A percentile compares a stretch with the other conserved stretches of the same genome.
phyloP scores from a whole-genome alignment of 2,113 vertebrate genomes.

The Xiphias gladius region DNA sequence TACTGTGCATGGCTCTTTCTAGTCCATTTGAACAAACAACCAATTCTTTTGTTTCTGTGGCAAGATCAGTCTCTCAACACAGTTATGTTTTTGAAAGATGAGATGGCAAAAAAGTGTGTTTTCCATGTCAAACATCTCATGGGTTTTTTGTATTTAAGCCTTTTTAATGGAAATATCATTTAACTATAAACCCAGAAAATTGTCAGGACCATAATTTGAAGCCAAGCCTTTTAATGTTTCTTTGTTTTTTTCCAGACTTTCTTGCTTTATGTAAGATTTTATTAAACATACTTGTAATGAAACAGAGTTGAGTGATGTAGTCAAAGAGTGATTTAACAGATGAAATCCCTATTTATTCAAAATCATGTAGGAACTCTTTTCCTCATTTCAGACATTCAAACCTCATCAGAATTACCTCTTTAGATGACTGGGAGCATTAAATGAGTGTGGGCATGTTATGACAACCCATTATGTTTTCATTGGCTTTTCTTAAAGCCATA shows the following conservation, averaged over 20 bases:
- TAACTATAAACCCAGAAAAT: neutral
- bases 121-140: neutral
- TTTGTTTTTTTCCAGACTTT: neutral
- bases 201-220: too few relatives aligned
- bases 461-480: slow-evolving; percentile 1
- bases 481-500: neutral
- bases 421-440: neutral
- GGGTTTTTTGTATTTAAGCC: neutral
- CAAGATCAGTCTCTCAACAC: neutral
- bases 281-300: neutral
- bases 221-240: neutral
- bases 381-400: neutral
- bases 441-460: neutral
- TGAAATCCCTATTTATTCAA: neutral
- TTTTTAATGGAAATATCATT: slow-evolving; percentile 1
- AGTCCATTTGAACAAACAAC: neutral
- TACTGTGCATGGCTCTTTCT: neutral
- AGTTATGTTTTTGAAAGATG: neutral
- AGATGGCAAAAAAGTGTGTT: neutral
- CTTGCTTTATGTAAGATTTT: neutral
- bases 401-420: neutral
- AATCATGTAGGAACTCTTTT: neutral
- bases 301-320: neutral
- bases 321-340: neutral
- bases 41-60: neutral